Percentiles rank a stretch among this genome's conserved stretches.
phyloP scores from a whole-genome alignment of 2,113 vertebrate genomes.

The Oncorhynchus masou region DNA sequence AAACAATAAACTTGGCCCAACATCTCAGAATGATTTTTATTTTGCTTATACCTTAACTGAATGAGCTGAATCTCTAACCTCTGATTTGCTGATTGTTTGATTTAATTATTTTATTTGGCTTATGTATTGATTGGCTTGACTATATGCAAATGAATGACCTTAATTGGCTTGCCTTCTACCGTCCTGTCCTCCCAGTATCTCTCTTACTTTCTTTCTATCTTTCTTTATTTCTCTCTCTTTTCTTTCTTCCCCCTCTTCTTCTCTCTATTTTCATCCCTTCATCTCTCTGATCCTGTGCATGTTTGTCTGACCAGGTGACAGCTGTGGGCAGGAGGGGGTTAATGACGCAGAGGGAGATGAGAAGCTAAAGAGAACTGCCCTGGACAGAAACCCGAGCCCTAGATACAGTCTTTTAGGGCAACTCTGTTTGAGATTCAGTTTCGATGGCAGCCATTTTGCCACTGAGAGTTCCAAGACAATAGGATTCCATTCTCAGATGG shows the following conservation, averaged over 20 bases:
- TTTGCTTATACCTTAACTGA: conserved; percentile 66
- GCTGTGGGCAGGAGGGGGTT: conserved; percentile 69
- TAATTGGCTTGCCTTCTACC: conserved; percentile 45
- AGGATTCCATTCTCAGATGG: neutral
- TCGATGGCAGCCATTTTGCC: neutral
- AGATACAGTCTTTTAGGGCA: neutral
- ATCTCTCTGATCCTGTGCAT: conserved; percentile 57
- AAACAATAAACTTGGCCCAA: conserved; percentile 56
- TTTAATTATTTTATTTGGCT: conserved; percentile 49
- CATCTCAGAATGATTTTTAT: conserved; percentile 26
- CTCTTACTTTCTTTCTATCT: conserved; percentile 8
- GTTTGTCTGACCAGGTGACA: conserved; percentile 78
- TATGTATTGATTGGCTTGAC: conserved; percentile 42
- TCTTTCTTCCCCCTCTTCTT: neutral
- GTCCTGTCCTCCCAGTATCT: neutral
- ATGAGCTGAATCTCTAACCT: conserved; percentile 44
- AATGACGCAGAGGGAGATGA: conserved; percentile 70
- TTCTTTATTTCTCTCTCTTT: neutral
- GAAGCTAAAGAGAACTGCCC: neutral
- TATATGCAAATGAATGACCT: conserved; percentile 68
- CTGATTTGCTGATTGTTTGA: conserved; percentile 56
- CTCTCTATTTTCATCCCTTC: neutral
- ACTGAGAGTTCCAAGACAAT: neutral
- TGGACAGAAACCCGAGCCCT: conserved; percentile 8
- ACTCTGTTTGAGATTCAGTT: neutral